Base-by-base conservation (phyloP, 2,888 invertebrate genomes). In the Sarcophaga carnaria region DNA sequence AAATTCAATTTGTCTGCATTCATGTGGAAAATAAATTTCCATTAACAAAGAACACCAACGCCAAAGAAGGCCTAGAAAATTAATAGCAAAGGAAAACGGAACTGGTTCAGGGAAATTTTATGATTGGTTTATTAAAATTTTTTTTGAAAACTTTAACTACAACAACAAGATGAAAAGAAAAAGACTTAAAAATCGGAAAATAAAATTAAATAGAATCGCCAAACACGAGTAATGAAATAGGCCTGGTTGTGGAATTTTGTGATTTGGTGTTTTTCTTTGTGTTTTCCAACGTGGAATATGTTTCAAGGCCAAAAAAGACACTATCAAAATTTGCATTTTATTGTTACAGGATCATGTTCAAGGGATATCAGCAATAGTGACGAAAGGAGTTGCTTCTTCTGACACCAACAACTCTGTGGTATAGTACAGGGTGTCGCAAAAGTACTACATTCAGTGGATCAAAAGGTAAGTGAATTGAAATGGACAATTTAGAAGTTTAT, bases 1-100 rank as follows among this genome's bases (percentile, higher is more conserved):
- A 84, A 86, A 88, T 86, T 84, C 80, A 86, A 84, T 84, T 88
- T 79, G 82, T 72, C 49, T 76, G 83, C 82, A 84, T 80, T 86
- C 81, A 82, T 84, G 84, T 86, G 81, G 71, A 83, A 88, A 81
- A 75, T 71, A 78, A 75, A 82, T 84, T 66, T 78, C 20, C 72
- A 49, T 75, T 27, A 54, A 10, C 37, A 60, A 47, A 71, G 59
- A 60, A 62, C 20, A 17, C n/a, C 20, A 25, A 67, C 12, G 54
- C 54, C 17, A 54, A 54, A 54, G 54, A 12, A 54, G 17, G 54
- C 54, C 54, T 54, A 54, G 17, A 14, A 54, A 14, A 54, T 54
- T 54, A 54, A 54, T 12, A 10, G 17, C 12, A 12, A 54, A 54
- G 14, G 4, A 54, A 54, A 54, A 54, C 67, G 47, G 74, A 67